These are phyloP conservation scores for Xylota segnis DNA, from an alignment of 2,888 invertebrate species.

Conservation along the genomic window DNA sequence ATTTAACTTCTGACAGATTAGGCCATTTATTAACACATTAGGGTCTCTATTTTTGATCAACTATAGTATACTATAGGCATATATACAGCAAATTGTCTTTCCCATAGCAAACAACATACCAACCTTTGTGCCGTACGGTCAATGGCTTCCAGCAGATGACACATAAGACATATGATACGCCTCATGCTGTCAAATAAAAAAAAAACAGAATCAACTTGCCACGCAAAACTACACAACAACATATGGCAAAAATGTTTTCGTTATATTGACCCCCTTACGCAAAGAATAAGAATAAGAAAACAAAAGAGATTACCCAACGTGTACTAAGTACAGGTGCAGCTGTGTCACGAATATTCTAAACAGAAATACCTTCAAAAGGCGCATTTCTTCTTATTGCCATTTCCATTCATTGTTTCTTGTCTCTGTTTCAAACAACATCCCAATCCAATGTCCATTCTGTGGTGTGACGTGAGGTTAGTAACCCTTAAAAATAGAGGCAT, in stretches of 20 bases:
- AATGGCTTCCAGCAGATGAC: constrained; percentile 15
- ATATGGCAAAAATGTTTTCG: constrained; percentile 32
- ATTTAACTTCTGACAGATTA: too few species aligned
- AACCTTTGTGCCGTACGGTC: constrained; percentile 10
- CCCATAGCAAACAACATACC: not conserved
- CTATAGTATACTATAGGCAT: too few species aligned
- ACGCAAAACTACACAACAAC: constrained; percentile 8
- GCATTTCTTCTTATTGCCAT: constrained; percentile 2
- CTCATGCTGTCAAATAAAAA: constrained; percentile 9
- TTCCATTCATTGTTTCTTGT: constrained; percentile 15
- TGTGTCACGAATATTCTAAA: constrained; percentile 22
- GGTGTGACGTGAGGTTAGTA: constrained; percentile 64
- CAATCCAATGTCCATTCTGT: constrained; percentile 50
- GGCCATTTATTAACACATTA: too few species aligned
- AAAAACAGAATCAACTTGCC: not conserved
- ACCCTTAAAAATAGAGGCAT: constrained; percentile 59
- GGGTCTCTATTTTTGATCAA: too few species aligned
- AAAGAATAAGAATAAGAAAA: constrained; percentile 6
- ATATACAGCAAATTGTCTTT: not conserved
- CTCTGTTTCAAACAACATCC: constrained; percentile 24
- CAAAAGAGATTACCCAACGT: not conserved
- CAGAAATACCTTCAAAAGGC: constrained; percentile 39
- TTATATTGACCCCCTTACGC: constrained; percentile 36
- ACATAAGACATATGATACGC: constrained; percentile 14
- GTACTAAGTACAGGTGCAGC: constrained; percentile 27